Evolutionary conservation across 2,888 invertebrate genomes (phyloP).

Genomic region (Agriopis aurantiaria): DNA sequence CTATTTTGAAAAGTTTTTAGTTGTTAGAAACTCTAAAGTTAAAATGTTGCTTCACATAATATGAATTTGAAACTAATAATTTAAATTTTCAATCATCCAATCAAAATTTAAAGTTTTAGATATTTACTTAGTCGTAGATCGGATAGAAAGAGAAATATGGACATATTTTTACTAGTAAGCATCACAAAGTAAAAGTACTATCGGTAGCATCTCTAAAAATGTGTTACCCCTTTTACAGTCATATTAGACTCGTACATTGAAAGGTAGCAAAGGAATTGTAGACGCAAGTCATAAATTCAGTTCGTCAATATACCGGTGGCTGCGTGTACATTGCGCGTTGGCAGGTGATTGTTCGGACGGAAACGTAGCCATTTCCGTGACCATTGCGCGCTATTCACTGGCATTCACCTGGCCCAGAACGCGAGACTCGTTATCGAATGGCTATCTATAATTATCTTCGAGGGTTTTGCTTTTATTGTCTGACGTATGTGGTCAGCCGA

Average conservation of each 20-base stretch:
- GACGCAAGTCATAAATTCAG: constrained; percentile 38
- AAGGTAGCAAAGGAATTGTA: constrained; percentile 18
- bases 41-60: no score
- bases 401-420: constrained; percentile 47
- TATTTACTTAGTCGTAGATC: neutral
- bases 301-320: constrained; percentile 43
- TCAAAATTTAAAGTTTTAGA: no score
- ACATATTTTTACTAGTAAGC: neutral
- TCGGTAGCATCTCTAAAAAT: no score
- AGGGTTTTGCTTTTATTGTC: constrained; percentile 46
- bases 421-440: constrained; percentile 62
- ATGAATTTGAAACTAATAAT: no score
- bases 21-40: no score
- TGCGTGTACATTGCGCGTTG: constrained; percentile 46
- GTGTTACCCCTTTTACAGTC: neutral
- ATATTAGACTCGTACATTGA: constrained; percentile 3
- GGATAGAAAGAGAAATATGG: neutral
- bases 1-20: no score
- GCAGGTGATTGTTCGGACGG: constrained; percentile 75
- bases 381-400: constrained; percentile 68
- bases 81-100: no score
- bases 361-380: constrained; percentile 75
- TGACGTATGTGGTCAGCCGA: neutral
- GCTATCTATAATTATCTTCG: constrained; percentile 60
- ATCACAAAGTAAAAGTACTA: neutral